phyloP scores from a whole-genome alignment of 2,888 invertebrate genomes.

The Eilema sororculum region DNA sequence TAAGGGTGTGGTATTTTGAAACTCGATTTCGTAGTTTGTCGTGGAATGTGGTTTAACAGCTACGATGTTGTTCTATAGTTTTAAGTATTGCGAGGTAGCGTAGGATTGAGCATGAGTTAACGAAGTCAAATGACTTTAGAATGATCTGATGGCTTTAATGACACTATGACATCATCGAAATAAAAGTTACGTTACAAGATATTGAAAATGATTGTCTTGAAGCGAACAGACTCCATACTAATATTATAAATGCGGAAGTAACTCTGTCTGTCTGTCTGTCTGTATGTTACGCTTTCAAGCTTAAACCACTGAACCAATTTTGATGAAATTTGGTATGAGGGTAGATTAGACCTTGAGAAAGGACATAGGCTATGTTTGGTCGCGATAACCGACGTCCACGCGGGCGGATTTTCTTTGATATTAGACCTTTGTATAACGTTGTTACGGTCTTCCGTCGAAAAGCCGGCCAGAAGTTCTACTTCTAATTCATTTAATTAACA shows the following conservation, averaged over 20 bases:
- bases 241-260: no score
- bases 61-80: background rate
- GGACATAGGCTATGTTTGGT: no score
- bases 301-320: no score
- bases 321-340: no score
- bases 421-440: background rate
- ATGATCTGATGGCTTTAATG: background rate
- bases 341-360: no score
- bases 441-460: background rate
- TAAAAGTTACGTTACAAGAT: background rate
- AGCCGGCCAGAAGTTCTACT: background rate
- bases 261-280: no score
- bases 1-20: background rate
- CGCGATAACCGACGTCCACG: no score
- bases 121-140: conserved; percentile 16
- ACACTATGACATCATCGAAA: conserved; percentile 20
- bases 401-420: no score
- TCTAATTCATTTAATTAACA: background rate
- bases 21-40: background rate
- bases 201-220: background rate
- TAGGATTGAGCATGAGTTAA: conserved; percentile 9
- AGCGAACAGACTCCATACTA: background rate
- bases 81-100: background rate
- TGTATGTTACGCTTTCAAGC: no score
- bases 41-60: background rate